Base-by-base conservation (phyloP, 2,888 invertebrate genomes). In the Epistrophella euchroma region DNA sequence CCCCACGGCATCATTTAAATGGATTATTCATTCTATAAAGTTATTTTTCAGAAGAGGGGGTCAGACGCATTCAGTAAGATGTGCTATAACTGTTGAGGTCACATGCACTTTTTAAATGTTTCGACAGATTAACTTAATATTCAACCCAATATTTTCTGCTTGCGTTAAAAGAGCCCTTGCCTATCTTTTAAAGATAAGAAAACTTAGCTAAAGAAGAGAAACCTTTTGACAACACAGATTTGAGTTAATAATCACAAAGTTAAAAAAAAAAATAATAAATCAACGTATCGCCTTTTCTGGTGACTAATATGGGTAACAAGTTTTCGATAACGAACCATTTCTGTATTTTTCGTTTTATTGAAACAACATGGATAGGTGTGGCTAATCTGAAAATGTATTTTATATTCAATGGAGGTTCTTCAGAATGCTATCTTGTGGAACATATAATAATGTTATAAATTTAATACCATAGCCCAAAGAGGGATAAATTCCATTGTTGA, bases 291-390 rank as follows among this genome's bases (percentile, higher is more conserved):
- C 68, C 35, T 40, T 66, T 58, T 73, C 73, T 40, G 80, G 80
- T 85, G 85, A 85, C 81, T 85, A 85, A 85, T 79, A 64, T 75
- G 66, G 17, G 68, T 75, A 81, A 85, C 81, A 68, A 85, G 85
- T 85, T 81, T 80, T 76, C 81, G 85, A 85, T 85, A 81, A 80
- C 73, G 47, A 75, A 56, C 52, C 75, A 56, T 68, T 19, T 76
- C 60, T 45, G 64, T 43, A 40, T 60, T 40, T 60, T 60, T 70
- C 52, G 35, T 60, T 80, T 68, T 58, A 60, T 50, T 66, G 58
- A 50, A 37, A 66, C 37, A 66, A 58, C 32, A 60, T 50, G n/a
- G 15, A 35, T 80, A 85, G 85, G 85, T 85, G 85, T 85, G 85
- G 85, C 81, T 76, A 15, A n/a, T 28, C 19, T 45, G 28, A 45